Base-by-base conservation (phyloP, 37 sponge, comb jelly and placozoan species). In the Eunapius fragilis region DNA sequence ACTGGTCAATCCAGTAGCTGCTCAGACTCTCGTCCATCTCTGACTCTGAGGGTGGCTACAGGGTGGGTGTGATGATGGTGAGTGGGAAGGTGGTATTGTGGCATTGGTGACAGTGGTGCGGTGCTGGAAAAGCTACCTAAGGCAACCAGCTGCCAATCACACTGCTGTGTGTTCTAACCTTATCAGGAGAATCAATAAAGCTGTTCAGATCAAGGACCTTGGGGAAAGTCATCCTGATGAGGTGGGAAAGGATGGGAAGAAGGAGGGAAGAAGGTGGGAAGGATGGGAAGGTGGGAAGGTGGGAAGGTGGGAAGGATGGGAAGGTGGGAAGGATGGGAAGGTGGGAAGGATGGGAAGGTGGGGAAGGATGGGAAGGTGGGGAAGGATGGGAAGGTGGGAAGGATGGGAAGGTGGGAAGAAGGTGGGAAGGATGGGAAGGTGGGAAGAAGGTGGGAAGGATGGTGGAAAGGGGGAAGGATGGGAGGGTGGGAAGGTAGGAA, bases 171-270 rank as follows among this genome's bases (percentile, higher is more conserved):
- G 41, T 41, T 45, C 80, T 30, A 48, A 82, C 88, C 82, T 47
- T 70, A 0, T 89, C 79, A 28, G 37, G 68, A 45, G 67, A 32
- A 14, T 82, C 87, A 68, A 93, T 31, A 72, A 96, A 96, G 13
- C 19, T 25, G 58, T 96, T 96, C 3, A 96, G 81, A 83, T 96
- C 81, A 28, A 96, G 81, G 10, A 89, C 72, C 25, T 58, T 87
- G n/a, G 96, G 96, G 74, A 96, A 96, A 11, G 92, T 91, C 93
- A 96, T 96, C 70, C 93, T 90, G 71, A 28, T 22, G 19, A 28
- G 28, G 7, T 3, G 26, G 72, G 28, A 7, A 30, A 26, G 72
- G 5, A 9, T 10, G 28, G 72, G 5, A 6, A 11, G 7, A 58
- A 17, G 58, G 58, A 58, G 58, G 58, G 58, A 58, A 58, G 22